Evolutionary conservation across 2,888 invertebrate species (phyloP), one percentile per base, ranked within the genome.

Genomic region (Melinaea marsaeus): DNA sequence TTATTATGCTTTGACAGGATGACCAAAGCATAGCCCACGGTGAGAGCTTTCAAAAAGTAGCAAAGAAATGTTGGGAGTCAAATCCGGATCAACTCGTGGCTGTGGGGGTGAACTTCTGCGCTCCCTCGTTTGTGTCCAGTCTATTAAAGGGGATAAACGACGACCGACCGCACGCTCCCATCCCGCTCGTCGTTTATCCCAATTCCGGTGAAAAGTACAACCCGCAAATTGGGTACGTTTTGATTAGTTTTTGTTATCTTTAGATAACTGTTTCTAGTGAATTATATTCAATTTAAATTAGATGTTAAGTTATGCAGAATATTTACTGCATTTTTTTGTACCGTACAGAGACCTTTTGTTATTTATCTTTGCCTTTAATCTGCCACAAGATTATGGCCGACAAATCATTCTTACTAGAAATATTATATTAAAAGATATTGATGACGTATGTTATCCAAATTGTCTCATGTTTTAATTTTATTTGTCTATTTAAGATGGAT

Each of bases 131-230:
- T 74, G 81, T 91, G 63, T 72, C 86, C 46, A 83, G 79, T 67
- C 80, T 91, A 61, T 56, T 91, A 70, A 85, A 83, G 71, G 91
- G 91, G 57, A 79, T 91, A 80, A 91, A 91, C 75, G 88, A 88
- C 72, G 89, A 90, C 75, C 81, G 91, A 72, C 88, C 86, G 61
- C 81, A 88, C 69, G 81, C 80, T 62, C 89, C 90, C 59, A 92
- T 96, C 65, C 96, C 96, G 2, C 88, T 98, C 62, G 94, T 98
- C 63, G 96, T 95, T 35, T 98, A 98, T 86, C 98, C 98, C 3
- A 98, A 98, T 83, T 97, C 97, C 75, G 98, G 98, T 59, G 96
- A 96, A 84, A 93, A 92, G 77, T 97, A 95, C 90, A 93, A 92
- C 74, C 92, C 94, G 61, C 91, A 92, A 76, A 92, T 92, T 77